Evolutionary conservation across 2,888 invertebrate genomes (phyloP).

Genomic region (Acrocyrtus sp.): DNA sequence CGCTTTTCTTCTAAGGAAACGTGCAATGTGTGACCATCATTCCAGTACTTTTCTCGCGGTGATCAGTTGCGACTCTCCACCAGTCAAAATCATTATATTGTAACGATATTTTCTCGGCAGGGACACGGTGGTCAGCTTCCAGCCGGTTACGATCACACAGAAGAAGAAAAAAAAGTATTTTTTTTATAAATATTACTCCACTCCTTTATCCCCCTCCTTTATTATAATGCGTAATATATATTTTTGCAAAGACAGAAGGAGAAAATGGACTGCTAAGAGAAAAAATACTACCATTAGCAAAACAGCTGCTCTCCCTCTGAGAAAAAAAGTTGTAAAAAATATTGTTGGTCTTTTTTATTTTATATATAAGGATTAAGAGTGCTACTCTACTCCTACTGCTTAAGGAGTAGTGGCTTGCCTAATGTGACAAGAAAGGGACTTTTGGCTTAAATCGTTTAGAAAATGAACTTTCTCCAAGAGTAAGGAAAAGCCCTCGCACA

Average conservation of each 20-base stretch:
- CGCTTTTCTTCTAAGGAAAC: slow-evolving; percentile 17
- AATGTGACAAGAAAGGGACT: slow-evolving; percentile 57
- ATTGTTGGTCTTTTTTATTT: slow-evolving; percentile 5
- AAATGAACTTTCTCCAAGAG: slow-evolving; percentile 62
- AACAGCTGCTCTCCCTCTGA: slow-evolving; percentile 13
- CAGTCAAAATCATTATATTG: slow-evolving; percentile 41
- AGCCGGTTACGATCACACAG: no score
- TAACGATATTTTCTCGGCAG: slow-evolving; percentile 28
- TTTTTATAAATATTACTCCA: background rate
- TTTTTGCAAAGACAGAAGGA: slow-evolving; percentile 18
- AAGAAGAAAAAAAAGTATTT: slow-evolving; percentile 2
- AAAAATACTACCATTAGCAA: background rate
- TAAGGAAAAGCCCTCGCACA: no score
- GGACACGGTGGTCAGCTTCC: slow-evolving; percentile 11
- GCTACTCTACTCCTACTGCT: no score
- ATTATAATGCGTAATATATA: no score
- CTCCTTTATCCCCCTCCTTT: slow-evolving; percentile 3
- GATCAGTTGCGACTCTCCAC: no score
- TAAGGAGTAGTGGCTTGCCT: no score
- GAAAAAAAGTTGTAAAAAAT: slow-evolving; percentile 15
- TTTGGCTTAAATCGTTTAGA: slow-evolving; percentile 63
- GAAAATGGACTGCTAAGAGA: slow-evolving; percentile 25
- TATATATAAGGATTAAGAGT: slow-evolving; percentile 24
- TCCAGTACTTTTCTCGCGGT: background rate
- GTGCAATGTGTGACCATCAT: slow-evolving; percentile 22